phyloP scores from a whole-genome alignment of 2,888 invertebrate genomes.

The Lithophane leautieri region DNA sequence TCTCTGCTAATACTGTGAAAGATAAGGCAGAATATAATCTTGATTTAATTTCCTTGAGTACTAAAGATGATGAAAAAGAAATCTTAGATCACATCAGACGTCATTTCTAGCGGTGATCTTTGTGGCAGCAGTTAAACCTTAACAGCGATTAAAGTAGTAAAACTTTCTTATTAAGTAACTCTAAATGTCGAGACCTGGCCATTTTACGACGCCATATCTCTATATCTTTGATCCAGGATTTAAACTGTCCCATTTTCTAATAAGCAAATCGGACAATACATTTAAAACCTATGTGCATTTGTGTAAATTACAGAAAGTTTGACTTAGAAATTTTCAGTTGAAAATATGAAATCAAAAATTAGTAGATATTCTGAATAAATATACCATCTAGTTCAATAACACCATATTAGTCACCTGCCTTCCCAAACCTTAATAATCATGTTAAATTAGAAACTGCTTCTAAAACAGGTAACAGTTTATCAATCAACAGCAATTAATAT shows the following conservation, averaged over 20 bases:
- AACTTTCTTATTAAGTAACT: conserved; percentile 34
- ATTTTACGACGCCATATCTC: conserved; percentile 15
- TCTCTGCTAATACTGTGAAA: conserved; percentile 15
- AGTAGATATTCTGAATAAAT: not conserved
- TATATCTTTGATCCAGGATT: not conserved
- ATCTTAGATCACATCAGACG: conserved; percentile 9
- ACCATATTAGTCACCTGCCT: not conserved
- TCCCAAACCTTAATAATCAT: not conserved
- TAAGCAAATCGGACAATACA: not conserved
- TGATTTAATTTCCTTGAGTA: conserved; percentile 17
- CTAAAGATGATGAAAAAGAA: conserved; percentile 17
- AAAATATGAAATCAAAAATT: not conserved
- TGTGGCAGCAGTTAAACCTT: conserved; percentile 27
- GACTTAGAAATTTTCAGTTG: not conserved
- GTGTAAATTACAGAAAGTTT: not conserved
- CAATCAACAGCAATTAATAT: conserved; percentile 1
- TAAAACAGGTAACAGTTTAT: conserved; percentile 7
- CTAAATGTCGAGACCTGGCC: not conserved
- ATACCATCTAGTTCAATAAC: not conserved
- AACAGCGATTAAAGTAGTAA: conserved; percentile 15
- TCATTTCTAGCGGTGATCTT: conserved; percentile 12
- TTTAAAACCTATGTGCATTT: not conserved
- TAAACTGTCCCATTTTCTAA: not conserved
- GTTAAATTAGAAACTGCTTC: conserved; percentile 1
- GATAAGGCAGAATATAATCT: conserved; percentile 24